Evolutionary conservation across 1,140 invertebrate genomes (phyloP).

Genomic region (Zaprionus camerounensis): DNA sequence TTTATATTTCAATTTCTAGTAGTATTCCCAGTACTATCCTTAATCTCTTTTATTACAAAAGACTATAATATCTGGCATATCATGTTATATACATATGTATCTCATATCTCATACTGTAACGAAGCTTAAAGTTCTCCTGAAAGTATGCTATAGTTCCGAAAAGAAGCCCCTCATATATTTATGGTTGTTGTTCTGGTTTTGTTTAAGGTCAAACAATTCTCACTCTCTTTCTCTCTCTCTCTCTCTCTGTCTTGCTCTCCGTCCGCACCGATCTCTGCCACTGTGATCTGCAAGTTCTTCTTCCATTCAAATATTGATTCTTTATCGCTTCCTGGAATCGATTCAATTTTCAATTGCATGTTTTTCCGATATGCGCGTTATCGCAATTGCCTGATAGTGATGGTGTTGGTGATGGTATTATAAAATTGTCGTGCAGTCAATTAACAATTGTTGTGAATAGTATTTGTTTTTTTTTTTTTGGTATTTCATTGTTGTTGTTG

Average conservation of each 20-base stretch:
- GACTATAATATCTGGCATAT: too few relatives aligned
- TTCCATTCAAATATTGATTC: background rate
- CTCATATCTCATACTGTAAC: too few relatives aligned
- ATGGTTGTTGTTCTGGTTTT: too few relatives aligned
- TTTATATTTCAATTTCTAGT: too few relatives aligned
- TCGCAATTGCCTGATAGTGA: conserved; percentile 13
- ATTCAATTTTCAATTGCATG: background rate
- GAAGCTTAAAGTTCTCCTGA: background rate
- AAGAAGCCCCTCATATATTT: background rate
- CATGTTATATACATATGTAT: too few relatives aligned
- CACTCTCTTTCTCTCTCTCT: background rate
- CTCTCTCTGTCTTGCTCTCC: background rate
- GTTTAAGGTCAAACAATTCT: too few relatives aligned
- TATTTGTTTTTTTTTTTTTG: conserved; percentile 2
- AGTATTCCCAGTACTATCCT: too few relatives aligned
- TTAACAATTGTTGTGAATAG: conserved; percentile 20
- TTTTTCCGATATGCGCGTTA: background rate
- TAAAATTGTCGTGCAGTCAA: conserved; percentile 35
- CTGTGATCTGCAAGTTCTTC: background rate
- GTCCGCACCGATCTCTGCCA: background rate
- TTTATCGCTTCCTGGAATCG: conserved; percentile 1
- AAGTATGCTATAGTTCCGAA: background rate
- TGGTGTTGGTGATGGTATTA: conserved; percentile 21
- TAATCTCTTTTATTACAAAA: too few relatives aligned
- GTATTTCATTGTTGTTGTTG: conserved; percentile 17